Percentiles rank a stretch among this genome's conserved stretches.
These are phyloP conservation scores for Centropyge bicolor DNA, from an alignment of 2,797 vertebrate species.

Conservation along the genomic window DNA sequence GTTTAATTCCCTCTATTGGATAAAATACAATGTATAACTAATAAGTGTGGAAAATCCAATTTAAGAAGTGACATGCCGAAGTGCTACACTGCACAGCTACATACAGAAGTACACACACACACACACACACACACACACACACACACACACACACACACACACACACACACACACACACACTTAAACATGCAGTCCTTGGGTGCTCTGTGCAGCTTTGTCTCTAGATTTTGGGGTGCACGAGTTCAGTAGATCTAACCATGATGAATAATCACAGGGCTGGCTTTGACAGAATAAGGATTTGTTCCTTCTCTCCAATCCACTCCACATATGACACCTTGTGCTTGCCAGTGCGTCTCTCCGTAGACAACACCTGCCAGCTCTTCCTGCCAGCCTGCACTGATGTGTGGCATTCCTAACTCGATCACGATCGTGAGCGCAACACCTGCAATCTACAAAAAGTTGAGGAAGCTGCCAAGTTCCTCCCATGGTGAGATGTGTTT, in stretches of 20 bases:
- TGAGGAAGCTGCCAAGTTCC: slow-evolving; percentile 57
- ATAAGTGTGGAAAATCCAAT: slow-evolving; percentile 75
- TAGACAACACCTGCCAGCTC: slow-evolving; percentile 65
- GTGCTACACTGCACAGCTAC: slow-evolving; percentile 11
- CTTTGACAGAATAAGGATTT: slow-evolving; percentile 63
- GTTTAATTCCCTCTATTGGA: slow-evolving; percentile 68
- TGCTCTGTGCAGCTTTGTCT: slow-evolving; percentile 18
- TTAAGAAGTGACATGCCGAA: slow-evolving; percentile 51
- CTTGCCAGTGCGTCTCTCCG: slow-evolving; percentile 55
- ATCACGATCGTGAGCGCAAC: slow-evolving; percentile 63
- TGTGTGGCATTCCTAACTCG: slow-evolving; percentile 61
- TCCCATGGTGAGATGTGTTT: slow-evolving; percentile 31
- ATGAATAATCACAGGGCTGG: slow-evolving; percentile 57
- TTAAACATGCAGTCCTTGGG: slow-evolving; percentile 21
- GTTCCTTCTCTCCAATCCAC: slow-evolving; percentile 58
- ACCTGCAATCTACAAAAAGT: slow-evolving; percentile 68
- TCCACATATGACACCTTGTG: slow-evolving; percentile 52
- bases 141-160: slow-evolving; percentile 14
- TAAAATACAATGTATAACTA: slow-evolving; percentile 66
- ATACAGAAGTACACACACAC: slow-evolving; percentile 9
- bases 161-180: slow-evolving; percentile 11
- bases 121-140: slow-evolving; percentile 3
- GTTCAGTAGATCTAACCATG: slow-evolving; percentile 45
- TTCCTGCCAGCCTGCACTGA: slow-evolving; percentile 51
- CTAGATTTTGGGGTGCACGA: slow-evolving; percentile 31